Base-by-base conservation (phyloP, 1,140 invertebrate genomes). In the Trichogramma pretiosum region DNA sequence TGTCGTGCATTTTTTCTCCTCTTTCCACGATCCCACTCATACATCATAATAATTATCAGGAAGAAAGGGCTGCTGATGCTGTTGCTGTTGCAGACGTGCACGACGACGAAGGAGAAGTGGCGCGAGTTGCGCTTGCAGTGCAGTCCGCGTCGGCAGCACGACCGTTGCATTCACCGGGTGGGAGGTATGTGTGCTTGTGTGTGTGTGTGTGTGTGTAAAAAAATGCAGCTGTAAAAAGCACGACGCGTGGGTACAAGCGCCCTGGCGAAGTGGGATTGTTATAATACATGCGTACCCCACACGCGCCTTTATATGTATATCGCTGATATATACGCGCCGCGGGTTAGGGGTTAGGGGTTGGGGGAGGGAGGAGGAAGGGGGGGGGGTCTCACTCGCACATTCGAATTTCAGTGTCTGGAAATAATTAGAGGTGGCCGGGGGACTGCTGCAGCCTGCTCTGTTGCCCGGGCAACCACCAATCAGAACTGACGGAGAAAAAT, bases 371-470 rank as follows among this genome's bases (percentile, higher is more conserved):
- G 22, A 7, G 30, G 16, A n/a, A 18, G 16, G 55, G 57, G 53
- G 53, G n/a, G n/a, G n/a, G n/a, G n/a, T n/a, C n/a, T n/a, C n/a
- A n/a, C n/a, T n/a, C n/a, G 64, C 70, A 71, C 64, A 68, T 72
- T 72, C 68, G 70, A 72, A 71, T 72, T 67, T 71, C 70, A 70
- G 68, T 71, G 70, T 71, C 70, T 72, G 70, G 70, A 70, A 72
- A 69, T 72, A 72, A 72, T 72, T 72, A 72, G 67, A 72, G 66
- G 62, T 62, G 53, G 60, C 64, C 62, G 62, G 59, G n/a, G n/a
- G n/a, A n/a, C n/a, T n/a, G n/a, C n/a, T n/a, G n/a, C n/a, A n/a
- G n/a, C n/a, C n/a, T 24, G 32, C 23, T 28, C 24, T 28, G 70
- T 72, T 72, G 67, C 70, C 60, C 70, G 63, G 70, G 70, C 70